These are phyloP conservation scores for Sciaenops ocellatus DNA, from an alignment of 2,797 vertebrate genomes.

Conservation along the genomic window DNA sequence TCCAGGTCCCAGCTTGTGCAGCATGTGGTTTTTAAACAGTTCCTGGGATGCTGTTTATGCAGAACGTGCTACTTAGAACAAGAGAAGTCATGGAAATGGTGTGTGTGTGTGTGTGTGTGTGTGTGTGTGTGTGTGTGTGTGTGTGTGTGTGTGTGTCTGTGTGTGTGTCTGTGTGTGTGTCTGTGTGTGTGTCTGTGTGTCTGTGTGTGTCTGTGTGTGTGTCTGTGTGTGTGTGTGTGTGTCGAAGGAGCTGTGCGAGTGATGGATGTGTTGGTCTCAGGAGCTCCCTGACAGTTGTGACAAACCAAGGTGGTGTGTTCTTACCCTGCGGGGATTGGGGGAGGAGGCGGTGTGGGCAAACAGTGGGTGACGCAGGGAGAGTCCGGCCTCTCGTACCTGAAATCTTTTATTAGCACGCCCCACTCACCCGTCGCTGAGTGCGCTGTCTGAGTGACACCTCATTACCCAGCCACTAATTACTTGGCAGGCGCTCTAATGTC, in stretches of 20 bases:
- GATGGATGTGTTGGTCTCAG: slow-evolving; percentile 50
- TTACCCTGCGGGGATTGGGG: slow-evolving; percentile 22
- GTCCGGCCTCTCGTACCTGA: slow-evolving; percentile 56
- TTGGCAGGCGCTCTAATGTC: slow-evolving; percentile 51
- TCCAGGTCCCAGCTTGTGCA: slow-evolving; percentile 32
- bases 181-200: slow-evolving; percentile 5
- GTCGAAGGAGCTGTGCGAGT: background rate
- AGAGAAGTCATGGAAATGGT: slow-evolving; percentile 13
- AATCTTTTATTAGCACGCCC: slow-evolving; percentile 59
- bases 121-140: slow-evolving; percentile 5
- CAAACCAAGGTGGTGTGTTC: slow-evolving; percentile 51
- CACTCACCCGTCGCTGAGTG: slow-evolving; percentile 47
- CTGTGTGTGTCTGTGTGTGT: background rate
- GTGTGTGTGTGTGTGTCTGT: slow-evolving; percentile 11
- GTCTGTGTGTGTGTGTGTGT: slow-evolving; percentile 10
- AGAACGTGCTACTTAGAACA: slow-evolving; percentile 19
- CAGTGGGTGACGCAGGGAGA: slow-evolving; percentile 32
- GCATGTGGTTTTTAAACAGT: background rate
- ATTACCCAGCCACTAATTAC: slow-evolving; percentile 77
- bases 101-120: background rate
- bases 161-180: background rate
- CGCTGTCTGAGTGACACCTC: slow-evolving; percentile 70
- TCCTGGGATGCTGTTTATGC: slow-evolving; percentile 19
- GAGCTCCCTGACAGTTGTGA: slow-evolving; percentile 59
- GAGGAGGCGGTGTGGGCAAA: slow-evolving; percentile 9